phyloP scores from a whole-genome alignment of 2,888 invertebrate genomes.

The Euplexia lucipara region DNA sequence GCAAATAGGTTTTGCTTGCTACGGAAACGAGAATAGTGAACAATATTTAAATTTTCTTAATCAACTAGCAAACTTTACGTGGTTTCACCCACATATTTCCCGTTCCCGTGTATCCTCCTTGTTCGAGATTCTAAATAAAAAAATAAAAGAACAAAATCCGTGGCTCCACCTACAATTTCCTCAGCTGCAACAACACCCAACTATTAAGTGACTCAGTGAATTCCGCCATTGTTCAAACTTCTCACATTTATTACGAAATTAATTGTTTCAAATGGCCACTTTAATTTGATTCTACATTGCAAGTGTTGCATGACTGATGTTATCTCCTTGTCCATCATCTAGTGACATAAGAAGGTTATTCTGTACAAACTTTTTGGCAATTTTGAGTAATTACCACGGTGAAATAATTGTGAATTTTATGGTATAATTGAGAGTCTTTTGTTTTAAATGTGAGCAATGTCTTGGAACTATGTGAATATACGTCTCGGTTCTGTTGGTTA shows the following conservation, averaged over 20 bases:
- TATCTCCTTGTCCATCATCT: conserved; percentile 52
- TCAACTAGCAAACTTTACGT: too few relatives aligned
- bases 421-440: conserved; percentile 51
- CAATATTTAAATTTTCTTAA: too few relatives aligned
- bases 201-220: conserved; percentile 60
- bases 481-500: conserved; percentile 1
- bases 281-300: conserved; percentile 52
- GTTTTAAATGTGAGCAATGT: conserved; percentile 33
- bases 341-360: conserved; percentile 56
- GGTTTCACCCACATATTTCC: too few relatives aligned
- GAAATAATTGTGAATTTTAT: conserved; percentile 51
- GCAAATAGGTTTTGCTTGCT: neutral
- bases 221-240: conserved; percentile 63
- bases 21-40: neutral
- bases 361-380: conserved; percentile 49
- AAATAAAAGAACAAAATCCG: conserved; percentile 7
- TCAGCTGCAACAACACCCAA: conserved; percentile 30
- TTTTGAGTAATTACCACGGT: conserved; percentile 49
- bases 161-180: conserved; percentile 44
- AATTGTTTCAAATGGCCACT: conserved; percentile 63
- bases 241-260: conserved; percentile 67
- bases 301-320: conserved; percentile 60
- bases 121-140: too few relatives aligned
- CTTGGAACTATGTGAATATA: conserved; percentile 38
- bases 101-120: neutral